Conservation (phyloP, 2,113 vertebrate species). For the Hyperoodon ampullatus region DNA sequence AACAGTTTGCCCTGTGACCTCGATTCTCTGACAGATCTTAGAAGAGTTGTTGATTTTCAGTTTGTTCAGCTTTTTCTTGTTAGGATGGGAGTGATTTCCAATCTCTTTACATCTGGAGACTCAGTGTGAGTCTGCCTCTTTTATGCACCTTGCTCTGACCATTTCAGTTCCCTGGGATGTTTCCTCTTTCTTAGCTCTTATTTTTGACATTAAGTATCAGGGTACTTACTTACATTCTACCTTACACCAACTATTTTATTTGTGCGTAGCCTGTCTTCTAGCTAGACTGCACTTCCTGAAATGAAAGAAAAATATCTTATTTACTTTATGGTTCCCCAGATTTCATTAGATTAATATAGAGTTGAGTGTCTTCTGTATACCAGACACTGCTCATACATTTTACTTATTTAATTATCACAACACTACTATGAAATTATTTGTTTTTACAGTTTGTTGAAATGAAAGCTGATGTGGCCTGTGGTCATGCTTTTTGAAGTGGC, state of each 20-base stretch:
- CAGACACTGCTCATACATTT: background rate
- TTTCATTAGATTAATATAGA: background rate
- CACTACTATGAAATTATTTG: background rate
- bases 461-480: background rate
- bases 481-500: background rate
- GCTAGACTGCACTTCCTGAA: background rate
- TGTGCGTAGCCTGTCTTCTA: background rate
- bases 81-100: background rate
- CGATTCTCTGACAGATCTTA: background rate
- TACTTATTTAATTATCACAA: background rate
- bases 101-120: background rate
- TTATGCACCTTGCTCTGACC: background rate
- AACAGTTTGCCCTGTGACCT: background rate
- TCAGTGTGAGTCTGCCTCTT: background rate
- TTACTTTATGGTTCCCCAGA: background rate
- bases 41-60: background rate
- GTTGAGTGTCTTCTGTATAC: background rate
- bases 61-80: background rate
- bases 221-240: background rate
- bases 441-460: background rate
- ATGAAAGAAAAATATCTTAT: background rate
- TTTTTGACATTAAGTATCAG: background rate
- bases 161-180: background rate
- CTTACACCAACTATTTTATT: background rate
- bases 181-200: background rate